phyloP scores from a whole-genome alignment of 2,888 invertebrate species.

The Drosophila mulleri region DNA sequence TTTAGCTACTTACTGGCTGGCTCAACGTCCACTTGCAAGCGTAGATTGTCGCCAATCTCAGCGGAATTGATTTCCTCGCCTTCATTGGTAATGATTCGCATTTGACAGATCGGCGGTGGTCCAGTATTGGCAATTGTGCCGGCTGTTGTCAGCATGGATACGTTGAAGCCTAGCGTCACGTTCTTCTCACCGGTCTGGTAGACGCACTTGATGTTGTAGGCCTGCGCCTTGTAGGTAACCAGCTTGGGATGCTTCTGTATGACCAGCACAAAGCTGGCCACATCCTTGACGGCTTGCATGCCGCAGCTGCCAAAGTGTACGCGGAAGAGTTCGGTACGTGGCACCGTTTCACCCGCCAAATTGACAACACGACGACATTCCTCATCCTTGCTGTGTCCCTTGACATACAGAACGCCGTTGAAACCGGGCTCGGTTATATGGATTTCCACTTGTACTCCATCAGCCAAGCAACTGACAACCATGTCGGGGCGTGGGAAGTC shows the following conservation, averaged over 20 bases:
- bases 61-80: slow-evolving; percentile 96
- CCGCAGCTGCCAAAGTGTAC: slow-evolving; percentile 97
- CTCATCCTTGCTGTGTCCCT: slow-evolving; percentile 97
- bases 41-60: slow-evolving; percentile 95
- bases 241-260: slow-evolving; percentile 98
- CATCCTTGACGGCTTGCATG: slow-evolving; percentile 94
- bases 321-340: slow-evolving; percentile 91
- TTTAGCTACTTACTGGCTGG: slow-evolving; percentile 87
- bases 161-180: slow-evolving; percentile 96
- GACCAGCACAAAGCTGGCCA: slow-evolving; percentile 96
- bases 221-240: slow-evolving; percentile 96
- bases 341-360: slow-evolving; percentile 89
- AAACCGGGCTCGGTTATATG: slow-evolving; percentile 90
- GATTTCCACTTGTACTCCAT: slow-evolving; percentile 95
- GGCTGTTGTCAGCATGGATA: slow-evolving; percentile 97
- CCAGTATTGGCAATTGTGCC: slow-evolving; percentile 98
- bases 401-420: slow-evolving; percentile 96
- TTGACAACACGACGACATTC: slow-evolving; percentile 93
- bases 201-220: slow-evolving; percentile 97
- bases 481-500: slow-evolving; percentile 94
- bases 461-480: slow-evolving; percentile 95
- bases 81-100: slow-evolving; percentile 94
- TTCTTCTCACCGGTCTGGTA: slow-evolving; percentile 97
- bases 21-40: slow-evolving; percentile 93
- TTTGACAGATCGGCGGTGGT: slow-evolving; percentile 95